Evolutionary conservation across 2,113 vertebrate species (phyloP).

Genomic region (Motacilla tschutschensis): DNA sequence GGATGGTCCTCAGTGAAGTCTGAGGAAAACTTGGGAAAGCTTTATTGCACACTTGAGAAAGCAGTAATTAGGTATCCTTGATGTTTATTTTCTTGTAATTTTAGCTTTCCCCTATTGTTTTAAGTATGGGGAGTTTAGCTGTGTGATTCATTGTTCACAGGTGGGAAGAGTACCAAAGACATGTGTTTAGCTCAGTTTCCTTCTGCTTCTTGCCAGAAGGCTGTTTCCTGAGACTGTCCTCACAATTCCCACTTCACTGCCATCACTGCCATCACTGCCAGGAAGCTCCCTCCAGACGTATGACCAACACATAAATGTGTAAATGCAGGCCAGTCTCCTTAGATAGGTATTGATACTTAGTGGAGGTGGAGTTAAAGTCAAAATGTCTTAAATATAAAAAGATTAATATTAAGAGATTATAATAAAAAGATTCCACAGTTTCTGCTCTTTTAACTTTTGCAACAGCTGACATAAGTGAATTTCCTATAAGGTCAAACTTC

Average conservation of each 20-base stretch:
- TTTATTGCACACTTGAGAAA: background rate
- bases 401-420: background rate
- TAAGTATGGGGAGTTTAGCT: background rate
- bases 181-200: background rate
- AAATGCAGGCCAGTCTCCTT: background rate
- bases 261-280: accelerated
- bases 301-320: background rate
- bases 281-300: background rate
- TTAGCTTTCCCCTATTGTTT: background rate
- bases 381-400: background rate
- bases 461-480: background rate
- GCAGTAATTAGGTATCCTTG: background rate
- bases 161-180: background rate
- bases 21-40: background rate
- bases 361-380: background rate
- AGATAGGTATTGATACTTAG: background rate
- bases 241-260: background rate
- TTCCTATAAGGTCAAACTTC: background rate
- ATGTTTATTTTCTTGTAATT: background rate
- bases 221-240: background rate
- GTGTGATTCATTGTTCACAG: background rate
- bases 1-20: background rate
- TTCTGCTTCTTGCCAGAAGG: background rate
- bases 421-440: background rate
- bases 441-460: background rate